Evolutionary conservation across 1,140 invertebrate species (phyloP), one percentile per base, ranked within the genome.

Genomic region (Teleogryllus occipitalis): DNA sequence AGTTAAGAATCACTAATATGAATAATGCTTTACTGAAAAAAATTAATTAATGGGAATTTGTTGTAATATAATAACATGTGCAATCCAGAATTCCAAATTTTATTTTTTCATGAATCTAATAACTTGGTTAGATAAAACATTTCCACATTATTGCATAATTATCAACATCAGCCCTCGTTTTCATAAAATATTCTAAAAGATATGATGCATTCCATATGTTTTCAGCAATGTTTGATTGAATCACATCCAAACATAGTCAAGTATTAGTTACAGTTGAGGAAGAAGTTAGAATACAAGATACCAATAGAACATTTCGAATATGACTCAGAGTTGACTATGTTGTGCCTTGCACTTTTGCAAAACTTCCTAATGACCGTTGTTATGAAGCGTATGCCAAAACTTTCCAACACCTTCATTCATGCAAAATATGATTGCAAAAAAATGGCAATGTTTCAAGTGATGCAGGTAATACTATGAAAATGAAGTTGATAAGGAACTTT

Each of bases 181-280:
- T 18, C 54, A 65, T 65, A 65, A 65, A 65, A 65, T 65, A 65
- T 65, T 65, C 54, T 65, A 65, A 65, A 65, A 65, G 54, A 65
- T 65, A 65, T 65, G 54, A 65, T 65, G 54, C 54, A 65, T 65
- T 65, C 54, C 54, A 65, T 65, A 65, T 65, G 10, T 65, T 14
- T 65, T 65, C 18, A 14, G 10, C 18, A 65, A 65, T 18, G 18
- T 18, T 65, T 65, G 54, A 10, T 65, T 65, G 18, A 65, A 65
- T 10, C 18, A 10, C 54, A 65, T 65, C 54, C 54, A 65, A 65
- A 65, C 54, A 65, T 18, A 65, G 54, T 65, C 18, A 65, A 65
- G 10, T 65, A 65, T 65, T 39, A 39, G 5, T 39, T 39, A 39
- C 5, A 5, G 27, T 39, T 39, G 5, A 39, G 27, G 27, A 39